Base-by-base conservation (phyloP, 2,888 invertebrate genomes). In the Harpalus rubripes region DNA sequence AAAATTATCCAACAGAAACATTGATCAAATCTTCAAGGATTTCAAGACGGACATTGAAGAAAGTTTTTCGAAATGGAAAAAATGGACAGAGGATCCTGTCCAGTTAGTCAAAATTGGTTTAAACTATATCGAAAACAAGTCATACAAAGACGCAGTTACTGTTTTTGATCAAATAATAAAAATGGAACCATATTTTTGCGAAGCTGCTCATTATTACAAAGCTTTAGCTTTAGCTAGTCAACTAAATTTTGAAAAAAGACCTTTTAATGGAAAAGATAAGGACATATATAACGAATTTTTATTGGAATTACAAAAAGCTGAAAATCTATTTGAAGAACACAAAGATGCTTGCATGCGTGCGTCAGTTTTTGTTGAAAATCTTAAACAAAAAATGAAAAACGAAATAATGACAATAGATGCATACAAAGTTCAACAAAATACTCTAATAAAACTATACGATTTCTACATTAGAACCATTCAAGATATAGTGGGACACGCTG, bases 181-280 rank as follows among this genome's bases (percentile, higher is more conserved):
- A n/a, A 1, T 83, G 10, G 89, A 89, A 85, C 87, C 87, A 59
- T 12, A 81, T 15, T 88, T 88, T 83, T 87, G 87, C 12, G 88
- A 87, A 85, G 87, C 87, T 12, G 89, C 89, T 10, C 87, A 86
- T 76, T 89, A 89, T 86, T 89, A 89, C 78, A 89, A 88, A 68
- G 88, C 88, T 18, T 87, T 85, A 86, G 87, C 86, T 7, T 63
- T 86, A 44, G 68, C 59, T n/a, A 87, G 85, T 26, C 68, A 76
- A 44, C 68, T 85, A 4, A 32, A 83, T 58, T 82, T 68, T 79
- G 18, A 52, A 65, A 68, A 39, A 86, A 16, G 58, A 82, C 56
- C 76, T 56, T 68, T 79, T 59, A 8, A n/a, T 12, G 58, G 56
- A 79, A 65, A 52, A 61, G 15, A 52, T 86, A 5, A 78, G 68